Conservation (phyloP, 2,797 vertebrate genomes). For the Pyrocephalus nanus region DNA sequence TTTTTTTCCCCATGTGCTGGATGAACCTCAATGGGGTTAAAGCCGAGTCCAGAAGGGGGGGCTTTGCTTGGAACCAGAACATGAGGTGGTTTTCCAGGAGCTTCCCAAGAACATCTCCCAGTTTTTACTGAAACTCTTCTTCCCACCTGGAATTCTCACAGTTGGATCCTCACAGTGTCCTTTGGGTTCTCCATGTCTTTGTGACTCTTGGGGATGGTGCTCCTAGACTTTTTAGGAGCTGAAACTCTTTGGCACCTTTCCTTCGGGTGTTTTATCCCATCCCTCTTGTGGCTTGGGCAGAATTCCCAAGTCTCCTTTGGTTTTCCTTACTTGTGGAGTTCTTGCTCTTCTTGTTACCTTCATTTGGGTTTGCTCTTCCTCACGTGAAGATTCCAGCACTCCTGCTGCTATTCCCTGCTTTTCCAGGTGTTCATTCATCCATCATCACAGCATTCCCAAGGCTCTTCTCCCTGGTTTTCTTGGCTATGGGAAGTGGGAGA, state of each 20-base stretch:
- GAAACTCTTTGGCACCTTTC: neutral
- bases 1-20: neutral
- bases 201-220: neutral
- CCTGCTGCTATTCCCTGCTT: neutral
- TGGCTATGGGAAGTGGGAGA: neutral
- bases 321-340: neutral
- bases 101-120: neutral
- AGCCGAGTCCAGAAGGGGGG: neutral
- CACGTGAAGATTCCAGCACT: neutral
- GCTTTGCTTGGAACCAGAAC: neutral
- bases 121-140: neutral
- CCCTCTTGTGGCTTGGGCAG: neutral
- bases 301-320: neutral
- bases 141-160: neutral
- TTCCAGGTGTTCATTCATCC: neutral
- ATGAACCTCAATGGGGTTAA: neutral
- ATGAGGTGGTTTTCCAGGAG: neutral
- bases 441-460: fast-evolving
- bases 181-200: neutral
- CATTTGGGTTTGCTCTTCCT: neutral
- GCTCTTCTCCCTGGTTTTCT: neutral
- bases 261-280: neutral
- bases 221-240: neutral
- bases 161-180: fast-evolving
- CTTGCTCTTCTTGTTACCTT: neutral